Evolutionary conservation across 2,113 vertebrate genomes (phyloP).

Genomic region (Onychostoma macrolepis): DNA sequence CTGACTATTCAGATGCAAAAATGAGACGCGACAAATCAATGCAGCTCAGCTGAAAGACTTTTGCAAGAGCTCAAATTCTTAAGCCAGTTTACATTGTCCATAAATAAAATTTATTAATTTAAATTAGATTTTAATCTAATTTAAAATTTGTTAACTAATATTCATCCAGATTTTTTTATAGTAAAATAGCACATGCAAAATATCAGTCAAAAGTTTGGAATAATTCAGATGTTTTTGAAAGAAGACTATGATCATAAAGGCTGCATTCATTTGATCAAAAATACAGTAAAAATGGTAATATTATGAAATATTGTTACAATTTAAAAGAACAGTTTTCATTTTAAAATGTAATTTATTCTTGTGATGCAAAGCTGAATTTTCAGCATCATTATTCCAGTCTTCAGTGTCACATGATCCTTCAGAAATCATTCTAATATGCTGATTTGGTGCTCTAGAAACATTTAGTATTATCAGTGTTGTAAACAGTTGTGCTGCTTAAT

Average conservation of each 20-base stretch:
- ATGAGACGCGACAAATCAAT: neutral
- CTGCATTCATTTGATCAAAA: neutral
- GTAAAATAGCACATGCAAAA: neutral
- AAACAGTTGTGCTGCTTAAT: no score
- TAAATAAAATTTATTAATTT: neutral
- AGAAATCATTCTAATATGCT: no score
- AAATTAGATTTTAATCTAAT: no score
- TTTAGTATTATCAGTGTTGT: no score
- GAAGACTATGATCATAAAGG: no score
- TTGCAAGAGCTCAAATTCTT: neutral
- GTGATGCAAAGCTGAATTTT: no score
- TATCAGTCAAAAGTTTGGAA: neutral
- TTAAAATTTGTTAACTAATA: neutral
- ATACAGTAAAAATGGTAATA: neutral
- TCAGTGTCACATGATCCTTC: no score
- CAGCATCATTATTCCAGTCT: no score
- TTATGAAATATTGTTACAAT: neutral
- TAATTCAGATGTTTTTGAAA: neutral
- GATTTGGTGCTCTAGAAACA: no score
- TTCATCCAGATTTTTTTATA: no score
- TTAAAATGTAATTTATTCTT: no score
- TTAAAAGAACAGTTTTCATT: neutral
- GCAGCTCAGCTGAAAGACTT: neutral
- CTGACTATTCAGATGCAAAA: neutral
- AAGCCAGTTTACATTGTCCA: neutral